Conservation (phyloP, 2,888 invertebrate species). For the Euplagia quadripunctaria region DNA sequence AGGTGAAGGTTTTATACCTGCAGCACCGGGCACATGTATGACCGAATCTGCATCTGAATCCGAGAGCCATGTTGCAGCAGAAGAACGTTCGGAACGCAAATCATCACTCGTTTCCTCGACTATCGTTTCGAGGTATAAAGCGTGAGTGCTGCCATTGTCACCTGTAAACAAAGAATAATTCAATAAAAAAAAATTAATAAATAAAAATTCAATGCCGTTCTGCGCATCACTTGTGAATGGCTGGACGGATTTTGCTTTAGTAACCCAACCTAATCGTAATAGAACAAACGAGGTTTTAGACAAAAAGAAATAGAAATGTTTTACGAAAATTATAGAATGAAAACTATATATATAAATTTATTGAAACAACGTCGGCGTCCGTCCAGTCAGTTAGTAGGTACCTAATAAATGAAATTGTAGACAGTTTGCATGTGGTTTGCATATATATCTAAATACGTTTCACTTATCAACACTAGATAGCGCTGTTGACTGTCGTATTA, state of each 20-base stretch:
- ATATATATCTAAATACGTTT: background rate
- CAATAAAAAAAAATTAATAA: background rate
- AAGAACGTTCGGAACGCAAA: constrained; percentile 91
- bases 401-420: background rate
- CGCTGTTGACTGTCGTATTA: constrained; percentile 33
- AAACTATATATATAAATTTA: background rate
- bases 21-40: constrained; percentile 89
- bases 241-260: too few relatives aligned
- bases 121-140: constrained; percentile 94
- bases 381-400: too few relatives aligned
- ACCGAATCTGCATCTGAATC: constrained; percentile 95
- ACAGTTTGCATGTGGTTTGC: too few relatives aligned
- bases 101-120: constrained; percentile 96
- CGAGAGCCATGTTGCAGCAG: constrained; percentile 88
- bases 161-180: constrained; percentile 63
- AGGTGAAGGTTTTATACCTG: constrained; percentile 59
- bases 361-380: too few relatives aligned
- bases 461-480: constrained; percentile 60
- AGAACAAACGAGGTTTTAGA: too few relatives aligned
- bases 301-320: too few relatives aligned
- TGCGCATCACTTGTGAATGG: too few relatives aligned
- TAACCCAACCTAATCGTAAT: too few relatives aligned
- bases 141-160: constrained; percentile 85
- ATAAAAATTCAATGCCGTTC: background rate
- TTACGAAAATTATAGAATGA: too few relatives aligned